These are phyloP conservation scores for Campopleginae sp. DNA, from an alignment of 2,888 invertebrate genomes.

Conservation along the genomic window DNA sequence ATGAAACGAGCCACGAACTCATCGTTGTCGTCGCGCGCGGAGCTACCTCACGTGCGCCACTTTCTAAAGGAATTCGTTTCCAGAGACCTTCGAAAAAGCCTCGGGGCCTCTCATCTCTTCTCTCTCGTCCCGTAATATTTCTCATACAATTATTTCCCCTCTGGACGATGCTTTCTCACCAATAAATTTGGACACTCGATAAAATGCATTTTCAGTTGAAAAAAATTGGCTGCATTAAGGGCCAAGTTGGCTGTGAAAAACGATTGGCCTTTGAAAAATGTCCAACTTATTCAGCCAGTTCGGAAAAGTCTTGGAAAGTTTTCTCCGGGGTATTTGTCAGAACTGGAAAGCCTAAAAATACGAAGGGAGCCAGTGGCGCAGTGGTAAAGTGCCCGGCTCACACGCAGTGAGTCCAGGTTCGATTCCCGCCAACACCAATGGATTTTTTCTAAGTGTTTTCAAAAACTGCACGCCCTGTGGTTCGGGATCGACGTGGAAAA, in stretches of 20 bases:
- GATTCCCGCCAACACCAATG: too few species aligned
- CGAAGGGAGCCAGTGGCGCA: too few species aligned
- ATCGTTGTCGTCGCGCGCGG: constrained; percentile 7
- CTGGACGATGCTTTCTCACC: constrained; percentile 13
- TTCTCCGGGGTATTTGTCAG: not conserved
- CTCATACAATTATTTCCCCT: constrained; percentile 24
- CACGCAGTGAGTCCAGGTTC: too few species aligned
- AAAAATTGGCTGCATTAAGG: too few species aligned
- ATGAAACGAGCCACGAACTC: constrained; percentile 51
- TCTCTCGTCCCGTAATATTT: constrained; percentile 21
- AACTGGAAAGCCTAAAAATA: not conserved
- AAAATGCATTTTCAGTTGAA: not conserved
- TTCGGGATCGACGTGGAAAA: too few species aligned
- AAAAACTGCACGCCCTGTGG: too few species aligned
- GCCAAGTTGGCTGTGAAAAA: not conserved
- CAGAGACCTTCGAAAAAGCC: constrained; percentile 73
- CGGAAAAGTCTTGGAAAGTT: not conserved
- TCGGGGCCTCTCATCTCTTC: constrained; percentile 60
- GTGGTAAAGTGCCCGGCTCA: too few species aligned
- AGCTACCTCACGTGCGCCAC: constrained; percentile 65
- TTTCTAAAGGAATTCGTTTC: constrained; percentile 74
- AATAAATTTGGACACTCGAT: not conserved
- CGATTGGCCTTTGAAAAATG: not conserved
- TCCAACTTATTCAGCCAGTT: not conserved
- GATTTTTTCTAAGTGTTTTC: too few species aligned